phyloP scores from a whole-genome alignment of 2,888 invertebrate genomes.

The Theretra japonica region DNA sequence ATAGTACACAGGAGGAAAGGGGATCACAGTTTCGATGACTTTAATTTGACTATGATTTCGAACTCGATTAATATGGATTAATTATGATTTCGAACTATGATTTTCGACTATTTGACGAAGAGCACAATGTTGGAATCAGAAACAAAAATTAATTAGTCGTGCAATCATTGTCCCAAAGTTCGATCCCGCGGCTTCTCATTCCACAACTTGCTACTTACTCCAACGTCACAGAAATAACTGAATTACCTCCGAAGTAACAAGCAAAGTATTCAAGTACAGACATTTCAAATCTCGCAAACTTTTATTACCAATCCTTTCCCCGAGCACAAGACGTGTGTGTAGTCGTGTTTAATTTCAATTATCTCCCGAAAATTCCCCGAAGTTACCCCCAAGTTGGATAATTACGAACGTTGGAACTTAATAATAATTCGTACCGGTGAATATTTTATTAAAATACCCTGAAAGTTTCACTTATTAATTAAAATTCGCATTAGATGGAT shows the following conservation, averaged over 20 bases:
- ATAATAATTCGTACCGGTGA: conserved; percentile 26
- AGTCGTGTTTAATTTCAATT: conserved; percentile 14
- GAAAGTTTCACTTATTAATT: conserved; percentile 18
- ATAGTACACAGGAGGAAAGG: too few relatives aligned
- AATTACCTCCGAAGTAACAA: not conserved
- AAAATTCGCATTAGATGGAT: not conserved
- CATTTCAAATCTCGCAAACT: conserved; percentile 19
- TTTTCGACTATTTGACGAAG: too few relatives aligned
- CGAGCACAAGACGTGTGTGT: not conserved
- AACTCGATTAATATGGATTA: too few relatives aligned
- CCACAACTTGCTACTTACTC: too few relatives aligned
- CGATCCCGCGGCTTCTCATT: too few relatives aligned
- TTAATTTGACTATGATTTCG: too few relatives aligned
- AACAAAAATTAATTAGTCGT: too few relatives aligned
- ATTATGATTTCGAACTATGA: too few relatives aligned
- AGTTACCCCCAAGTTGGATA: conserved; percentile 9
- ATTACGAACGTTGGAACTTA: conserved; percentile 31
- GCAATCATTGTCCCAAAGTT: too few relatives aligned
- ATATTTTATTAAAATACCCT: conserved; percentile 21
- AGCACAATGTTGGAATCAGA: too few relatives aligned
- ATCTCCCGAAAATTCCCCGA: conserved; percentile 4
- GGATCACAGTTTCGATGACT: too few relatives aligned
- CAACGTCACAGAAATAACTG: too few relatives aligned
- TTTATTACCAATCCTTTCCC: conserved; percentile 8
- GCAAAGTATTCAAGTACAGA: not conserved